A percentile compares a stretch with the other conserved stretches of the same genome.
These are phyloP conservation scores for Parambassis ranga DNA, from an alignment of 2,797 vertebrate genomes.

Conservation along the genomic window DNA sequence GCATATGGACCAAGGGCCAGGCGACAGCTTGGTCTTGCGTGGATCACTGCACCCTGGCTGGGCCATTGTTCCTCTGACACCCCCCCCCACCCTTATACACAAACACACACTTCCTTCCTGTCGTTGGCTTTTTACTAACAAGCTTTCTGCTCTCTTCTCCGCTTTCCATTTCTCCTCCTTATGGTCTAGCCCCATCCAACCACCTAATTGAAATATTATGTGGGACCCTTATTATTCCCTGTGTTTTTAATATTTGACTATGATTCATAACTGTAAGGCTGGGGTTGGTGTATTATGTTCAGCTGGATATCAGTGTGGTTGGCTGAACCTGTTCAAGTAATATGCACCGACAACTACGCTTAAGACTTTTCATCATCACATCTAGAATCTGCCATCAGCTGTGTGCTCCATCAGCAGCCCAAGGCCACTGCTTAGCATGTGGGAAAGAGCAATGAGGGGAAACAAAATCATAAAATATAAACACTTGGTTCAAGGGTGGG, in stretches of 20 bases:
- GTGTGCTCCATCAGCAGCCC: not conserved
- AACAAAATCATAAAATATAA: not conserved
- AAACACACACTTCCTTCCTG: slow-evolving; percentile 35
- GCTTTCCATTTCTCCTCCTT: not conserved
- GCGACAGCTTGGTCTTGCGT: slow-evolving; percentile 80
- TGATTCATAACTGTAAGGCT: not conserved
- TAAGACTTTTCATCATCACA: slow-evolving; percentile 31
- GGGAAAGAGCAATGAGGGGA: not conserved
- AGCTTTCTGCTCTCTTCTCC: slow-evolving; percentile 11
- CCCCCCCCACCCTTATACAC: slow-evolving; percentile 22
- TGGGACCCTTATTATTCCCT: not conserved
- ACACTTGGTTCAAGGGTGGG: not conserved
- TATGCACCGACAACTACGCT: slow-evolving; percentile 31
- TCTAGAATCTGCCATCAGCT: slow-evolving; percentile 35
- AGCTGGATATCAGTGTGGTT: slow-evolving; percentile 4
- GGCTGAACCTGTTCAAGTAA: slow-evolving; percentile 33
- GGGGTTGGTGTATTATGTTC: slow-evolving; percentile 38
- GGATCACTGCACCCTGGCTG: slow-evolving; percentile 77
- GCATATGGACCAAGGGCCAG: slow-evolving; percentile 69
- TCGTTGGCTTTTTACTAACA: slow-evolving; percentile 31
- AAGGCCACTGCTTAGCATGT: not conserved
- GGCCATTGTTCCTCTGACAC: slow-evolving; percentile 68
- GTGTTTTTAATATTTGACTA: too few species aligned
- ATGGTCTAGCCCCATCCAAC: not conserved
- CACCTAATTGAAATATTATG: not conserved